A percentile compares a stretch with the other conserved stretches of the same genome.
Conservation (phyloP, 1,140 invertebrate species). For the Heliothis virescens region DNA sequence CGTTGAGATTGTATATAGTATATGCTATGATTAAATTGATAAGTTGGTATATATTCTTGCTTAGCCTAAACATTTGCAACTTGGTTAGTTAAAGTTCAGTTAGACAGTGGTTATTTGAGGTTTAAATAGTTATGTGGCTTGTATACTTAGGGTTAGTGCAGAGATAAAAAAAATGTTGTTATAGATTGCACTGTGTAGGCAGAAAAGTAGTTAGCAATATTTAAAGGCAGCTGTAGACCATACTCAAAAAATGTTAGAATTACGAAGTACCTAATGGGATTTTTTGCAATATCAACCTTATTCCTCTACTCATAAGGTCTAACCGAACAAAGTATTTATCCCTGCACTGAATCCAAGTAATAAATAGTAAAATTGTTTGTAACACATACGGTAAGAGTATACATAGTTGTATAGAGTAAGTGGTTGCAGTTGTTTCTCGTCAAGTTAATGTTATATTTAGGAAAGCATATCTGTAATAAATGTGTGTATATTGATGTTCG, state of each 20-base stretch:
- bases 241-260: no score
- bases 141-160: conserved; percentile 33
- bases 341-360: conserved; percentile 36
- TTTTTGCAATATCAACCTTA: no score
- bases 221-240: no score
- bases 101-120: conserved; percentile 3
- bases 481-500: conserved; percentile 78
- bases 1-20: conserved; percentile 58
- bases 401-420: conserved; percentile 71
- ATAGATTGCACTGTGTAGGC: neutral
- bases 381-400: conserved; percentile 58
- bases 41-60: conserved; percentile 39
- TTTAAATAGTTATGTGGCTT: conserved; percentile 21
- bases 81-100: conserved; percentile 18
- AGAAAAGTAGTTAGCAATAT: no score
- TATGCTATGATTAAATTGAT: conserved; percentile 47
- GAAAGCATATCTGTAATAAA: conserved; percentile 84
- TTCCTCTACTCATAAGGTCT: neutral
- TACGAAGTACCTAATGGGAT: no score
- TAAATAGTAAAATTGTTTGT: conserved; percentile 49
- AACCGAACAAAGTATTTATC: conserved; percentile 1
- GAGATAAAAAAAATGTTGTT: conserved; percentile 12
- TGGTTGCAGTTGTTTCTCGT: conserved; percentile 78
- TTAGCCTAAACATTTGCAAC: conserved; percentile 41
- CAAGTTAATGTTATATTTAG: conserved; percentile 79